A percentile compares a stretch with the other conserved stretches of the same genome.
Conservation (phyloP, 2,888 invertebrate species). For the Belgica antarctica region DNA sequence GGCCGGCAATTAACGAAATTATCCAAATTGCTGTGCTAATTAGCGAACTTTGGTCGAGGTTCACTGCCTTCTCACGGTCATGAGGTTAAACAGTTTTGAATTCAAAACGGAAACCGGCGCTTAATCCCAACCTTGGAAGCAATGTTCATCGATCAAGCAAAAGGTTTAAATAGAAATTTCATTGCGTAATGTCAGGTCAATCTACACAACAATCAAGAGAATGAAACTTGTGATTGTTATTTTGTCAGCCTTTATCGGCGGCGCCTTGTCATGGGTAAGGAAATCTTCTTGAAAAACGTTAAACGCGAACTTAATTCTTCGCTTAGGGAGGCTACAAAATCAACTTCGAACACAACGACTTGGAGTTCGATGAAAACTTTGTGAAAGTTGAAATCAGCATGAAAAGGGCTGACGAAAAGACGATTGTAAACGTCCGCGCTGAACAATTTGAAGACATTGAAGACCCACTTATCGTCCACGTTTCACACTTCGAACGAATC, state of each 20-base stretch:
- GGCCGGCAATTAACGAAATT: no score
- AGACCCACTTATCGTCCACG: neutral
- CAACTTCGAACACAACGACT: slow-evolving; percentile 16
- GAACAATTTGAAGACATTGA: slow-evolving; percentile 34
- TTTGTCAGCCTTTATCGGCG: neutral
- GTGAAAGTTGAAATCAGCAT: slow-evolving; percentile 23
- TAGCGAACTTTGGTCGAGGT: no score
- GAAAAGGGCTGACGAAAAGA: slow-evolving; percentile 19
- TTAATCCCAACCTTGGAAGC: no score
- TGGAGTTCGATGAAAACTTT: slow-evolving; percentile 32
- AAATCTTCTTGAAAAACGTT: neutral
- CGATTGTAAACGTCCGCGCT: neutral
- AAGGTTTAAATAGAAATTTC: no score
- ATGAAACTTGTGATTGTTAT: slow-evolving; percentile 10
- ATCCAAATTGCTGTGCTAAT: no score
- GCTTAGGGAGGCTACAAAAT: slow-evolving; percentile 27
- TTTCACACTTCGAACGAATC: neutral
- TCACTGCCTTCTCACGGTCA: no score
- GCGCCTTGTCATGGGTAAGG: slow-evolving; percentile 12
- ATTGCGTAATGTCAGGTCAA: neutral
- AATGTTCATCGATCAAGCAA: no score
- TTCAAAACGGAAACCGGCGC: no score
- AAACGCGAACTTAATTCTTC: slow-evolving; percentile 23
- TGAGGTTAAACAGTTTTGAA: no score
- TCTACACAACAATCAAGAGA: neutral